Conservation (phyloP, 2,113 vertebrate genomes). For the Tor tambroides region DNA sequence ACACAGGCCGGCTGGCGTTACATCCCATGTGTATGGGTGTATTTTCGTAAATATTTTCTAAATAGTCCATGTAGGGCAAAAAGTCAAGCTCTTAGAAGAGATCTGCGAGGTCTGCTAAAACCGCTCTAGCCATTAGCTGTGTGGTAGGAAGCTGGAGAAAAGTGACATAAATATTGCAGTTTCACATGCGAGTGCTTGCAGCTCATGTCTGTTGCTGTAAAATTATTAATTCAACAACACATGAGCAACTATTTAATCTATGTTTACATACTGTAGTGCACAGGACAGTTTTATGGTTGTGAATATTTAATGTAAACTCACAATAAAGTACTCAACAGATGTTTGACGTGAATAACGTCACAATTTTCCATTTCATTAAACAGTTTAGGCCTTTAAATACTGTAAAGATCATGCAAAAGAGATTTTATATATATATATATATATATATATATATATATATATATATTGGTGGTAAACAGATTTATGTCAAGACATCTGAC, state of each 20-base stretch:
- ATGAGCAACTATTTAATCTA: neutral
- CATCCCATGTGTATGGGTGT: neutral
- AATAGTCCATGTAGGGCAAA: slow-evolving; percentile 17
- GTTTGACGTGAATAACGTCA: neutral
- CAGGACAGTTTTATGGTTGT: neutral
- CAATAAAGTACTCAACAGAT: neutral
- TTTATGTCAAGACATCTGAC: too few species aligned
- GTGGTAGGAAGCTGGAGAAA: neutral
- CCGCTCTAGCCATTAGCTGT: neutral
- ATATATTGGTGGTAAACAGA: neutral
- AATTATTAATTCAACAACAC: slow-evolving; percentile 10
- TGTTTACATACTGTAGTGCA: neutral
- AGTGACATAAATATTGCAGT: slow-evolving; percentile 32
- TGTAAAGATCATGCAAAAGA: neutral
- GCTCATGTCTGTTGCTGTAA: neutral
- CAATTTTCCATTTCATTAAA: neutral
- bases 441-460: too few species aligned
- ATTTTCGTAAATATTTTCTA: slow-evolving; percentile 21
- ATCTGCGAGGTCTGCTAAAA: neutral
- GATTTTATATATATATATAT: too few species aligned
- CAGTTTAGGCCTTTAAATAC: neutral
- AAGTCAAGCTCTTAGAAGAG: neutral
- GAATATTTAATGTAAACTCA: neutral
- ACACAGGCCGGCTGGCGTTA: neutral
- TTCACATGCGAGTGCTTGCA: neutral